A percentile compares a stretch with the other conserved stretches of the same genome.
phyloP scores from a whole-genome alignment of 1,140 invertebrate species.

The Rhizoglyphus robini region DNA sequence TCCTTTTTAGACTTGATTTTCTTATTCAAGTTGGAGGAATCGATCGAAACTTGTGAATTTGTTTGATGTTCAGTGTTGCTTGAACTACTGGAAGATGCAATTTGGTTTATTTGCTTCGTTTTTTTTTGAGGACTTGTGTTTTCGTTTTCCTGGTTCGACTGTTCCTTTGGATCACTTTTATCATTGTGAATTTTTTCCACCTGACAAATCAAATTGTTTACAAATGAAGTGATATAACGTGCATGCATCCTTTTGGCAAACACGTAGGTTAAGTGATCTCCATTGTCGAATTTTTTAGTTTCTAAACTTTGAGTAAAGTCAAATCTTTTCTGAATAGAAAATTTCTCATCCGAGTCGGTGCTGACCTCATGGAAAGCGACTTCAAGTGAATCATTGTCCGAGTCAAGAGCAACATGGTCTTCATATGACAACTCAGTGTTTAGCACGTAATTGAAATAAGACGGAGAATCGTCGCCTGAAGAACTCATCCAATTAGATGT shows the following conservation, averaged over 20 bases:
- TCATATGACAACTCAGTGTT: not conserved
- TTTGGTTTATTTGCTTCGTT: not conserved
- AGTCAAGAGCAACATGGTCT: not conserved
- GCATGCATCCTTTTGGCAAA: slow-evolving; percentile 1
- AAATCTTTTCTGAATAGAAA: slow-evolving; percentile 6
- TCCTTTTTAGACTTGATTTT: not conserved
- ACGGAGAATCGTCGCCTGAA: slow-evolving; percentile 8
- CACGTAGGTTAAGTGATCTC: not conserved
- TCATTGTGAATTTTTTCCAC: not conserved
- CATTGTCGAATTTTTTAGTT: not conserved
- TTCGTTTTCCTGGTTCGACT: too few species aligned
- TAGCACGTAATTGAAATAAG: not conserved
- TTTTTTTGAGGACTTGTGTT: too few species aligned
- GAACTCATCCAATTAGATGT: slow-evolving; percentile 42
- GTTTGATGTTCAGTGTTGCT: not conserved
- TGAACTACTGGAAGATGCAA: not conserved
- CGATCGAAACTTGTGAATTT: not conserved
- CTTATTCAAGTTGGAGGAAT: not conserved
- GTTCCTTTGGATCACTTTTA: too few species aligned
- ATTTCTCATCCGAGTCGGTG: not conserved
- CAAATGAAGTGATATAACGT: not conserved
- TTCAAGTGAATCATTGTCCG: not conserved
- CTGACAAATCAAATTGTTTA: not conserved
- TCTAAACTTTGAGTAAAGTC: not conserved
- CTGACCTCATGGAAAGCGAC: not conserved